phyloP scores from a whole-genome alignment of 2,113 vertebrate genomes.

The Clarias gariepinus region DNA sequence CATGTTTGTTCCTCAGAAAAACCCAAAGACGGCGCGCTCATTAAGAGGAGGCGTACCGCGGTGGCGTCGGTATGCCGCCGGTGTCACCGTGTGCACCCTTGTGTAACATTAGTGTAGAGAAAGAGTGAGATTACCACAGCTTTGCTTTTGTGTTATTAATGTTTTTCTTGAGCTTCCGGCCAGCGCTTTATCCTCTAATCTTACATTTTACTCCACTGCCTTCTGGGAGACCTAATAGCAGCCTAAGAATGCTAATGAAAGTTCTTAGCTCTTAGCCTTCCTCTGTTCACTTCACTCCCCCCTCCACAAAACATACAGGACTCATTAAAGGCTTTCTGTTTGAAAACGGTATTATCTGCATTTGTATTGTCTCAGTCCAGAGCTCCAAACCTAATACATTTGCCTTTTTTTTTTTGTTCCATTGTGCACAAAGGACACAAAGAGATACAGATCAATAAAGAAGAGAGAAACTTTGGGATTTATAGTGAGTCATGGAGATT shows the following conservation, averaged over 20 bases:
- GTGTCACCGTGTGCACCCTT: conserved; percentile 24
- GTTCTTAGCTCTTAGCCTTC: background rate
- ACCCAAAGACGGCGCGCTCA: background rate
- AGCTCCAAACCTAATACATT: background rate
- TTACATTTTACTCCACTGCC: background rate
- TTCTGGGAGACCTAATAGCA: background rate
- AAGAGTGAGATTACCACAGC: conserved; percentile 27
- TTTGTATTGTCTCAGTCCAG: background rate
- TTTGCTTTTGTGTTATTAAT: conserved; percentile 16
- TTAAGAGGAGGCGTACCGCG: background rate
- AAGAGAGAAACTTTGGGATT: conserved; percentile 5
- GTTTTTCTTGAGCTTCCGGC: background rate
- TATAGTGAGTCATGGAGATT: background rate
- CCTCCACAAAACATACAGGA: background rate
- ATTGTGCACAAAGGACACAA: background rate
- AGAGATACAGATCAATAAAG: background rate
- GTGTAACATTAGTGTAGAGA: conserved; percentile 18
- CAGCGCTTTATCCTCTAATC: conserved; percentile 8
- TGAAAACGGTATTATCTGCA: background rate
- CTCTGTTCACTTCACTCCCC: background rate
- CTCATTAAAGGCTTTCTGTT: background rate
- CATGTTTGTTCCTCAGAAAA: background rate
- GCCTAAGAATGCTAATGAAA: conserved; percentile 15
- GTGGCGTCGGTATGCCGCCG: background rate
- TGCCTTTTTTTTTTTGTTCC: background rate